These are phyloP conservation scores for Apolygus lucorum DNA, from an alignment of 1,140 invertebrate genomes.

Conservation along the genomic window DNA sequence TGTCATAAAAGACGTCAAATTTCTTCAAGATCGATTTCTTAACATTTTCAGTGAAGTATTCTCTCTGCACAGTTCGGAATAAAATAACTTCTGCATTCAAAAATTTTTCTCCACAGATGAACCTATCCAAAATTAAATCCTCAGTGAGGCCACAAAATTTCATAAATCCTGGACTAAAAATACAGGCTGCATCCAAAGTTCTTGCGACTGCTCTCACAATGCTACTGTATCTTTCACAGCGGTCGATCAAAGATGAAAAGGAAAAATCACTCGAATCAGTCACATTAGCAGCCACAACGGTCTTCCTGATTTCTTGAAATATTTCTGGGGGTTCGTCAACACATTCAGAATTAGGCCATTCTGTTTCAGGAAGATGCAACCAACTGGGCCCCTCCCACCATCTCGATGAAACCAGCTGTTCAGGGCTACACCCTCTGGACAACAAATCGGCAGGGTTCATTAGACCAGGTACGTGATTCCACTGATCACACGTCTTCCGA, in stretches of 20 bases:
- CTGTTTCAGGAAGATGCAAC: not conserved
- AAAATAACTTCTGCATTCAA: not conserved
- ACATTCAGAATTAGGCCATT: not conserved
- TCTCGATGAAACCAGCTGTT: too few relatives aligned
- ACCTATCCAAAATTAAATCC: not conserved
- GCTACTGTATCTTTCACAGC: not conserved
- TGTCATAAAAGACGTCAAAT: not conserved
- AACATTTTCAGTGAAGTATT: not conserved
- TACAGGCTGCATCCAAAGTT: not conserved
- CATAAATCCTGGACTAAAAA: not conserved
- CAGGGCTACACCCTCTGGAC: not conserved
- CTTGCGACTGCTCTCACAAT: not conserved
- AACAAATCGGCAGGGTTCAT: not conserved
- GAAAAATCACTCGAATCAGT: not conserved
- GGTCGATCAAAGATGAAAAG: not conserved
- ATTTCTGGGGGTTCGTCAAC: not conserved
- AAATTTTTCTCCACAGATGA: not conserved
- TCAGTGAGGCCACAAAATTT: not conserved
- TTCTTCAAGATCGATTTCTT: not conserved
- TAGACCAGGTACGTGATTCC: not conserved
- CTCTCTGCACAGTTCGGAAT: not conserved
- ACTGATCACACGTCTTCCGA: not conserved
- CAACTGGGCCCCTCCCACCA: not conserved
- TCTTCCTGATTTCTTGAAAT: not conserved
- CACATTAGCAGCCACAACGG: not conserved